Conservation (phyloP, 2,113 vertebrate genomes). For the Eublepharis macularius region DNA sequence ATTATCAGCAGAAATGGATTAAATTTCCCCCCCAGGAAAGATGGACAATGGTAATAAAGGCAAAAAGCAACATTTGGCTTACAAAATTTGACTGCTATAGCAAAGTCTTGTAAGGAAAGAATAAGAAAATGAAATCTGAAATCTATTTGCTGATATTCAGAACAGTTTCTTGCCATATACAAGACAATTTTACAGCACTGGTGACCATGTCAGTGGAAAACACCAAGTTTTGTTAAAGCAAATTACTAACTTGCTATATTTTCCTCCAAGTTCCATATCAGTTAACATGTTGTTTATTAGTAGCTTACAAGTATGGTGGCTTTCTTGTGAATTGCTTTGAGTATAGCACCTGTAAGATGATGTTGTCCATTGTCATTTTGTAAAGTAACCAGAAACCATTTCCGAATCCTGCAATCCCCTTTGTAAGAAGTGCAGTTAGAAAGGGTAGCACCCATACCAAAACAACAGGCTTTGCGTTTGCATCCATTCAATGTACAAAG, state of each 20-base stretch:
- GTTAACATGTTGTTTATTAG: neutral
- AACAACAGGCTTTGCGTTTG: conserved; percentile 15
- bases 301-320: neutral
- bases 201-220: neutral
- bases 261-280: neutral
- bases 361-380: neutral
- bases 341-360: neutral
- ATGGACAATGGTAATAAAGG: neutral
- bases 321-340: neutral
- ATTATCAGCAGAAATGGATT: neutral
- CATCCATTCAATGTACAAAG: conserved; percentile 15
- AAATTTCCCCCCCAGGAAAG: neutral
- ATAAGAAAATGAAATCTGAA: neutral
- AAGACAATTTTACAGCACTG: neutral
- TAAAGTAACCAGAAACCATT: conserved; percentile 15
- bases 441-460: neutral
- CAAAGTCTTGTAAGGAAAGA: neutral
- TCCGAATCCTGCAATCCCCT: conserved; percentile 1
- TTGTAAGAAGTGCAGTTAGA: neutral
- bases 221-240: neutral
- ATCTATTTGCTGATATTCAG: neutral
- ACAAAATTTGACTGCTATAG: neutral
- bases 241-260: neutral
- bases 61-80: neutral
- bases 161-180: neutral